Percentiles rank a stretch among this genome's conserved stretches.
Conservation (phyloP, 1,140 invertebrate genomes). For the Drosophila nebulosa region DNA sequence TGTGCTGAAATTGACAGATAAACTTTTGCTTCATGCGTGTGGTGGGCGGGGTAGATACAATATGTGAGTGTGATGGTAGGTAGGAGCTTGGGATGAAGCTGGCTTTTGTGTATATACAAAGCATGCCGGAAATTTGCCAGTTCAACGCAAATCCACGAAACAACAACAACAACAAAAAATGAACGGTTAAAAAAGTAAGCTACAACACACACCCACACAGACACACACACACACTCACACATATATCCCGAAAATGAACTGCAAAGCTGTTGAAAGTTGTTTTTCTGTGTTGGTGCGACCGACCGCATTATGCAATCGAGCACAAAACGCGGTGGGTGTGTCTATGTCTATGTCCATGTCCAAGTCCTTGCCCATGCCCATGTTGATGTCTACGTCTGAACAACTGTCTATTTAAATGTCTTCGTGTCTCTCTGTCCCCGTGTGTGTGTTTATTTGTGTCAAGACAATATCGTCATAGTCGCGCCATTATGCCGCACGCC, state of each 20-base stretch:
- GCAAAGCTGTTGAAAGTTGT: constrained; percentile 57
- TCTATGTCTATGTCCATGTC: not conserved
- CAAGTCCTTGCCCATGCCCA: not conserved
- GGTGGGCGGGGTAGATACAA: not conserved
- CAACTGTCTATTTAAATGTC: too few species aligned
- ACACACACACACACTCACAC: not conserved
- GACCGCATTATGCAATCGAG: constrained; percentile 67
- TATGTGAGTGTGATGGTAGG: not conserved
- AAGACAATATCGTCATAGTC: constrained; percentile 58
- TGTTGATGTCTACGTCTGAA: not conserved
- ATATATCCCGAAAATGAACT: constrained; percentile 49
- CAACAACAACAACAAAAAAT: constrained; percentile 16
- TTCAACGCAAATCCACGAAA: constrained; percentile 50
- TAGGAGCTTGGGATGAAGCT: constrained; percentile 12
- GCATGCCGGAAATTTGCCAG: constrained; percentile 58
- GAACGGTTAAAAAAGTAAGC: constrained; percentile 30
- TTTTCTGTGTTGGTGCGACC: constrained; percentile 45
- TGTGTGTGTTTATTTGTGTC: constrained; percentile 12
- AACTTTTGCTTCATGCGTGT: constrained; percentile 48
- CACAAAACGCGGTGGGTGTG: not conserved
- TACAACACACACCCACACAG: constrained; percentile 20
- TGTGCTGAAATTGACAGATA: constrained; percentile 61
- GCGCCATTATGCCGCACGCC: constrained; percentile 58
- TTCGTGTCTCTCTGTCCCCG: not conserved
- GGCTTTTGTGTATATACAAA: constrained; percentile 51